A percentile compares a stretch with the other conserved stretches of the same genome.
Conservation (phyloP, 2,888 invertebrate genomes). For the Caenorhabditis panamensis region DNA sequence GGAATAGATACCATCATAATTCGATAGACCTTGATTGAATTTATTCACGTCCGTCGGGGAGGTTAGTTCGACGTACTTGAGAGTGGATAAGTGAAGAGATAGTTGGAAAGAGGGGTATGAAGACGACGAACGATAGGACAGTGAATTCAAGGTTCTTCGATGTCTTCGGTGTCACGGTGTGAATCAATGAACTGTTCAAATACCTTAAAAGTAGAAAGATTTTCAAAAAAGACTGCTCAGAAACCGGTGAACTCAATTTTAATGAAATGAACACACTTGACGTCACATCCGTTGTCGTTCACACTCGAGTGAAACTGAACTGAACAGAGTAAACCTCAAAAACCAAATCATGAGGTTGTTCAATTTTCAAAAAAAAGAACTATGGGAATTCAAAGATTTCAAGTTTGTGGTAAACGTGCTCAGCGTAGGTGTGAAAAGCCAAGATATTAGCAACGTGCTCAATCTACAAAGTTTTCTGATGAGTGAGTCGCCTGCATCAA, state of each 20-base stretch:
- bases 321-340: too few relatives aligned
- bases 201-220: too few relatives aligned
- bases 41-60: neutral
- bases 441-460: neutral
- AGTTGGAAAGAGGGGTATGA: neutral
- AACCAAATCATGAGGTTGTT: too few relatives aligned
- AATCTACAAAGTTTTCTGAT: slow-evolving; percentile 8
- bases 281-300: slow-evolving; percentile 42
- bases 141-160: neutral
- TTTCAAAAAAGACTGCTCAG: neutral
- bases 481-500: neutral
- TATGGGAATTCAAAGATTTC: too few relatives aligned
- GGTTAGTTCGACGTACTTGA: slow-evolving; percentile 32
- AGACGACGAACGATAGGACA: neutral
- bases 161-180: too few relatives aligned
- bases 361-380: too few relatives aligned
- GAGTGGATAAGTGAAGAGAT: neutral
- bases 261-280: slow-evolving; percentile 48
- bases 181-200: too few relatives aligned
- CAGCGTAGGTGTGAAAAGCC: neutral
- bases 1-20: slow-evolving; percentile 19
- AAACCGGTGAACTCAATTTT: slow-evolving; percentile 5
- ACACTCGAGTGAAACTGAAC: slow-evolving; percentile 48
- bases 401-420: too few relatives aligned
- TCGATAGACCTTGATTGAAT: slow-evolving; percentile 43